Conservation (phyloP, 2,888 invertebrate species). For the Anagyrus pseudococci region DNA sequence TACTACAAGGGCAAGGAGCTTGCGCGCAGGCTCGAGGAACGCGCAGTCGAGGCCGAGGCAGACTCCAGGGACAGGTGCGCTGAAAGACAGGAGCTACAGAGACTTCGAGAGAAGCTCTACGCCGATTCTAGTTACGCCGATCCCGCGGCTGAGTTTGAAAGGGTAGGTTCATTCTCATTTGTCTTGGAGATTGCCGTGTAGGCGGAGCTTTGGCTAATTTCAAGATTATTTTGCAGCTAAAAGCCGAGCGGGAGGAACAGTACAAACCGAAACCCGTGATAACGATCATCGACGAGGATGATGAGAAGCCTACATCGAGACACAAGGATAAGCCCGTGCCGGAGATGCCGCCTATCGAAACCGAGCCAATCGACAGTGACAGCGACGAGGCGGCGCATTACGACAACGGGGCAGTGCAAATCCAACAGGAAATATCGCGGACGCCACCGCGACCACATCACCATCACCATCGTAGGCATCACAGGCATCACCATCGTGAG, state of each 20-base stretch:
- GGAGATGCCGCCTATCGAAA: constrained; percentile 70
- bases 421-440: constrained; percentile 49
- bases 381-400: constrained; percentile 59
- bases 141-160: constrained; percentile 72
- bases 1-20: constrained; percentile 95
- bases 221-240: constrained; percentile 63
- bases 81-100: constrained; percentile 67
- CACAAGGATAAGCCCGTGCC: constrained; percentile 44
- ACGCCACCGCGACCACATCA: constrained; percentile 58
- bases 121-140: constrained; percentile 71
- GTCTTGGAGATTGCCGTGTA: constrained; percentile 1
- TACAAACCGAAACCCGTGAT: constrained; percentile 85
- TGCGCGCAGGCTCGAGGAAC: constrained; percentile 86
- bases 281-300: constrained; percentile 62
- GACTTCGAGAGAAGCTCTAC: constrained; percentile 79
- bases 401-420: constrained; percentile 50
- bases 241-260: constrained; percentile 80
- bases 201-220: neutral
- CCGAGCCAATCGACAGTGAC: constrained; percentile 79
- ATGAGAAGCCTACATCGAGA: constrained; percentile 57
- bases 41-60: constrained; percentile 91
- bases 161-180: constrained; percentile 60
- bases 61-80: constrained; percentile 90
- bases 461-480: constrained; percentile 59
- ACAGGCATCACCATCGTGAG: constrained; percentile 54